Evolutionary conservation across 2,113 vertebrate genomes (phyloP).

Genomic region (Axis porcinus): DNA sequence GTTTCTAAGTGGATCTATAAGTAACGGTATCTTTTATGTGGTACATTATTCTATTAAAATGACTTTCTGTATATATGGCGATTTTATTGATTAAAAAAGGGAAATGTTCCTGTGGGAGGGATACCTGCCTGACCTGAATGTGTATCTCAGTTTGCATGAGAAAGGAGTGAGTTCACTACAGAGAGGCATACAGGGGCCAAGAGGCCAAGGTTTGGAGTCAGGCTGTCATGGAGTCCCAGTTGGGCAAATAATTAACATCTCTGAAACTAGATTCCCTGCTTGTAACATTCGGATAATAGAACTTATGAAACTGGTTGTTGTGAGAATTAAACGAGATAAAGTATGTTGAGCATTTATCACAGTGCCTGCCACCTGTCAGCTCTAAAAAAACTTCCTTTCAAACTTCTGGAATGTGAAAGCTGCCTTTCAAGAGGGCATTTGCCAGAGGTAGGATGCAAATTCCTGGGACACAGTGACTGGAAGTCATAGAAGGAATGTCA

Average conservation of each 20-base stretch:
- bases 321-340: neutral
- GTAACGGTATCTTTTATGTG: neutral
- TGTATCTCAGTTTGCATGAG: neutral
- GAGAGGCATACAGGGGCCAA: neutral
- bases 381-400: neutral
- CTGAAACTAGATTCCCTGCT: neutral
- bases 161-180: neutral
- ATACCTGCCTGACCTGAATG: neutral
- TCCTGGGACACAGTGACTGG: neutral
- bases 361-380: neutral
- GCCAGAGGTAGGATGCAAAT: neutral
- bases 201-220: neutral
- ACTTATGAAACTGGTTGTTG: neutral
- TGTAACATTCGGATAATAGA: neutral
- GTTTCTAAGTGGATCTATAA: neutral
- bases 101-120: neutral
- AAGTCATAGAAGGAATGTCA: neutral
- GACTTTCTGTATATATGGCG: neutral
- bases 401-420: neutral
- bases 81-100: neutral
- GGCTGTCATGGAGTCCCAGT: neutral
- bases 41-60: neutral
- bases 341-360: neutral
- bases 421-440: neutral
- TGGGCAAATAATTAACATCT: neutral